Base-by-base conservation (phyloP, 2,888 invertebrate genomes). In the Stegophylla sp. region DNA sequence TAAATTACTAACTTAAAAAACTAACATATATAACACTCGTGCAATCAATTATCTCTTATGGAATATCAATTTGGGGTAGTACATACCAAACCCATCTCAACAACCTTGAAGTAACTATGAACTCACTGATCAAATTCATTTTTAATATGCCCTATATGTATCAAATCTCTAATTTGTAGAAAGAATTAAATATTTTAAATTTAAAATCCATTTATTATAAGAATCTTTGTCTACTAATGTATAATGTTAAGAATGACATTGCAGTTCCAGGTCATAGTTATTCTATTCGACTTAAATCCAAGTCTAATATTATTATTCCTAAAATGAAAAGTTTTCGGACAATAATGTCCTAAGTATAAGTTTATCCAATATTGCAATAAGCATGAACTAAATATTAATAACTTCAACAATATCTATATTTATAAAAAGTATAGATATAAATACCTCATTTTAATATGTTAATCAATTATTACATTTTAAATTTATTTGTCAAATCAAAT, bases 101-200 rank as follows among this genome's bases (percentile, higher is more conserved):
- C 41, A 64, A 64, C 12, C 43, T 66, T 23, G n/a, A 63, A 63
- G 63, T 63, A 63, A 63, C 63, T 10, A 9, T 63, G 0, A 34
- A 10, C n/a, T 41, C n/a, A 63, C 34, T 41, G 0, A 0, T 63
- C 63, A 41, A 41, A 41, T 34, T 63, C 10, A 63, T 28, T 63
- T 34, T 64, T 23, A 64, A 64, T 64, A 5, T 64, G 13, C 64
- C 64, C 43, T 13, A 23, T 20, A 13, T 45, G 45, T 26, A 15
- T 45, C 45, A 48, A 48, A 45, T 45, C 2, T 67, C 17, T 5
- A 67, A 48, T 17, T 48, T 67, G 9, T 26, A 48, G 23, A 45
- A 5, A 10, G 45, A 67, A 26, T 48, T 67, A 48, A 67, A 67
- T 67, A 48, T 48, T 15, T 45, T 26, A 67, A 26, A 9, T 48